Percentiles rank a stretch among this genome's conserved stretches.
Conservation (phyloP, 2,797 vertebrate species). For the Lophura swinhoii region DNA sequence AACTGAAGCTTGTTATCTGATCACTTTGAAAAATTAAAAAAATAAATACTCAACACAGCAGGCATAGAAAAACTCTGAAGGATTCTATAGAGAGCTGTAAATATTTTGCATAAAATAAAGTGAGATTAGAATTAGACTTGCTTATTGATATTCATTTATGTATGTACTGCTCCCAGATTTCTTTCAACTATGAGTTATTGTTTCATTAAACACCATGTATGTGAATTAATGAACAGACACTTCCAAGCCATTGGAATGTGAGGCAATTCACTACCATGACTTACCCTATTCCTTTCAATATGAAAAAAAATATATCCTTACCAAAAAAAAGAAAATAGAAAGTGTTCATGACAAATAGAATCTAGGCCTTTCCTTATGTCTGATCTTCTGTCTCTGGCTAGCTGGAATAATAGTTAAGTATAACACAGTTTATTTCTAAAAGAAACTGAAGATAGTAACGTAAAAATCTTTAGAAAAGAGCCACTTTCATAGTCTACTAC, state of each 20-base stretch:
- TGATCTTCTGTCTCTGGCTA: background rate
- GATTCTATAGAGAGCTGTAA: background rate
- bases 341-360: background rate
- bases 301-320: background rate
- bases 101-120: background rate
- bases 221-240: background rate
- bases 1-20: background rate
- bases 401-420: background rate
- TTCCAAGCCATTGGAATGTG: background rate
- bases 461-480: background rate
- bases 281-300: background rate
- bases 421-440: background rate
- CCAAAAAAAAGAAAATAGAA: background rate
- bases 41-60: background rate
- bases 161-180: background rate
- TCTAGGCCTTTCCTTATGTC: background rate
- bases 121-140: background rate
- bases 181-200: background rate
- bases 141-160: background rate
- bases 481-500: background rate
- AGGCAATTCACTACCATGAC: background rate
- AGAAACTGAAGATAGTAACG: background rate
- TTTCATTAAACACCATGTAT: background rate
- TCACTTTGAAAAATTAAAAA: slow-evolving; percentile 5
- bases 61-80: background rate